Base-by-base conservation (phyloP, 2,797 vertebrate species). In the Poecilia picta region DNA sequence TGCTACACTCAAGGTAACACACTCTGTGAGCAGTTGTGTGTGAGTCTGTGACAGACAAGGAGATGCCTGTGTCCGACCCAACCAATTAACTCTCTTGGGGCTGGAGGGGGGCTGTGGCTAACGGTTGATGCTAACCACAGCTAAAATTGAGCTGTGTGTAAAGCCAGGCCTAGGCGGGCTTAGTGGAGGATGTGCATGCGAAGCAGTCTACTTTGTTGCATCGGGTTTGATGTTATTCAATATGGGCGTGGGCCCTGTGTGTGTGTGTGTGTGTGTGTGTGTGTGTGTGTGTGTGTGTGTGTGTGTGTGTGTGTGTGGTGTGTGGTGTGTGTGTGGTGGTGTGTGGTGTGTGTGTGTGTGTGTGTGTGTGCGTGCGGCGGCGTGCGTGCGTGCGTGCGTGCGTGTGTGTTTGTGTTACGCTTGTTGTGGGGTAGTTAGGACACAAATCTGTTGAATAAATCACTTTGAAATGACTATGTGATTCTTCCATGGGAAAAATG, bases 91-190 rank as follows among this genome's bases (percentile, higher is more conserved):
- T 92, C 88, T 82, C 73, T 47, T 55, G 82, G 78, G 84, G 85
- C 53, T 51, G 49, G 20, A 23, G 49, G 81, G 90, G 90, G 90
- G 85, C 89, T 89, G 85, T 46, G 87, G 92, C 89, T 89, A 88
- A 89, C 70, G 45, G 87, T 85, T 84, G 73, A 83, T 83, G 80
- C 75, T 88, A 84, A 92, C 90, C 91, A 85, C 90, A 91, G 87
- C 90, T 92, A 92, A 92, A 86, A 89, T 86, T 91, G 88, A 89
- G 88, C 78, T 89, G 82, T 91, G 87, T 85, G 82, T 85, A 89
- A 90, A 88, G 74, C 74, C 72, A 75, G 74, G 78, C 75, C 62
- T 36, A 79, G 81, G 82, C 72, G 53, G 8, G 85, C 85, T 89
- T 81, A 85, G 77, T 85, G 80, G 74, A 85, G 79, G 78, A 85